A percentile compares a stretch with the other conserved stretches of the same genome.
These are phyloP conservation scores for Loxodonta africana DNA, from an alignment of 2,113 vertebrate species.

Conservation along the genomic window DNA sequence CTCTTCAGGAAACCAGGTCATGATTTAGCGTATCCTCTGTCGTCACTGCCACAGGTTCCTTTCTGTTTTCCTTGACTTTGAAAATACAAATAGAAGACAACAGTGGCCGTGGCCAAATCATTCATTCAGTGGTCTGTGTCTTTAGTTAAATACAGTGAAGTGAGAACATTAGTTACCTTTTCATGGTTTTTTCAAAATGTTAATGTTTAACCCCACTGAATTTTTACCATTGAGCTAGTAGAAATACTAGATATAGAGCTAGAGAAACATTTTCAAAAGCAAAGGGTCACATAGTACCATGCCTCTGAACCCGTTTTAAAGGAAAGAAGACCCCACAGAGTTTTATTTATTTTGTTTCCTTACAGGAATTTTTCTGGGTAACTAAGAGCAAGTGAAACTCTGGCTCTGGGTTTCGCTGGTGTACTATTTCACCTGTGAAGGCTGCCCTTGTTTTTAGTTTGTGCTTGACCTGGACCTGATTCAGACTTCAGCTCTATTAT, in stretches of 20 bases:
- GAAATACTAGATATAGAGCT: not conserved
- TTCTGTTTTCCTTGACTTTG: not conserved
- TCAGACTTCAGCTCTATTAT: constrained; percentile 52
- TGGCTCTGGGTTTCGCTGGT: constrained; percentile 71
- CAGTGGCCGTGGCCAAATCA: not conserved
- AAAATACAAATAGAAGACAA: not conserved
- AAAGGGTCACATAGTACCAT: not conserved
- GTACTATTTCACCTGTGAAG: constrained; percentile 76
- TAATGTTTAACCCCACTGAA: not conserved
- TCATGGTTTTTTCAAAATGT: not conserved
- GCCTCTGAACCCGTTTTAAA: constrained; percentile 33
- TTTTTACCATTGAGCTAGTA: not conserved
- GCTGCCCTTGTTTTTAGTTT: constrained; percentile 73
- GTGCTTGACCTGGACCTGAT: constrained; percentile 51
- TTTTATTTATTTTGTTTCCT: constrained; percentile 77
- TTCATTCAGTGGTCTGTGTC: accelerated
- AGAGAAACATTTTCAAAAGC: constrained; percentile 22
- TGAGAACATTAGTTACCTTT: not conserved
- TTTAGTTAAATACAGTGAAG: not conserved
- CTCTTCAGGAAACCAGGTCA: not conserved
- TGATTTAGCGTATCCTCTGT: not conserved
- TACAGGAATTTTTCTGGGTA: constrained; percentile 65
- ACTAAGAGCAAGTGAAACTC: constrained; percentile 75
- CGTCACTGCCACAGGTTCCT: not conserved
- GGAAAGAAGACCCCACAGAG: constrained; percentile 32